Percentiles rank a stretch among this genome's conserved stretches.
phyloP scores from a whole-genome alignment of 2,888 invertebrate genomes.

The Lithophane ornitopus region DNA sequence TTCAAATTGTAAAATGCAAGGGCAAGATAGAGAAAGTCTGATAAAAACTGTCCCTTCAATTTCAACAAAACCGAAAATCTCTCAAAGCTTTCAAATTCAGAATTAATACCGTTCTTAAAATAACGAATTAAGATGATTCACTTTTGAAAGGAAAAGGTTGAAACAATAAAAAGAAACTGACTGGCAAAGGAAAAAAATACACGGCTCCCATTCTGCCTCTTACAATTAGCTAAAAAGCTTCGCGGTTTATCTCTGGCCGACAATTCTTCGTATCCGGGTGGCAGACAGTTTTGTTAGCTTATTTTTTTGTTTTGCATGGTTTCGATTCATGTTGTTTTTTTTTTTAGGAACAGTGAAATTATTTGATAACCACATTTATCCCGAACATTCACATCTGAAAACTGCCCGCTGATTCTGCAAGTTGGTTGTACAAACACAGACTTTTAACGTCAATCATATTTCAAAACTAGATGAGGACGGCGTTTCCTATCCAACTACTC shows the following conservation, averaged over 20 bases:
- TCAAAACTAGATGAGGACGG: too few relatives aligned
- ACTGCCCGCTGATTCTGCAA: too few relatives aligned
- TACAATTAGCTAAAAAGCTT: conserved; percentile 66
- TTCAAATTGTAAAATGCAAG: not conserved
- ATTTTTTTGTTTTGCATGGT: conserved; percentile 9
- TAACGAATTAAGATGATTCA: conserved; percentile 25
- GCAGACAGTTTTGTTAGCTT: not conserved
- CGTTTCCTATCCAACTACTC: too few relatives aligned
- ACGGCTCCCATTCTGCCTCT: conserved; percentile 36
- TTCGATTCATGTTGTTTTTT: conserved; percentile 3
- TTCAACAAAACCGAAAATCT: not conserved
- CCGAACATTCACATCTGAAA: not conserved
- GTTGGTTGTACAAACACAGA: too few relatives aligned
- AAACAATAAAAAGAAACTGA: conserved; percentile 40
- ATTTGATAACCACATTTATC: not conserved
- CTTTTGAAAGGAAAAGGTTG: conserved; percentile 33
- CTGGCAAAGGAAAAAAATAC: conserved; percentile 43
- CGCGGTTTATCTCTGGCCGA: conserved; percentile 39
- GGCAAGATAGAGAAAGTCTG: not conserved
- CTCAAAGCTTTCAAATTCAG: conserved; percentile 10
- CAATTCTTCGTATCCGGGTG: conserved; percentile 32
- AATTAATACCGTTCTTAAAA: conserved; percentile 13
- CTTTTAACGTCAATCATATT: too few relatives aligned
- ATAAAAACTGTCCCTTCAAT: not conserved
- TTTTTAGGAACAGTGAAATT: not conserved